A percentile compares a stretch with the other conserved stretches of the same genome.
These are phyloP conservation scores for Myotis yumanensis DNA, from an alignment of 2,113 vertebrate genomes.

Conservation along the genomic window DNA sequence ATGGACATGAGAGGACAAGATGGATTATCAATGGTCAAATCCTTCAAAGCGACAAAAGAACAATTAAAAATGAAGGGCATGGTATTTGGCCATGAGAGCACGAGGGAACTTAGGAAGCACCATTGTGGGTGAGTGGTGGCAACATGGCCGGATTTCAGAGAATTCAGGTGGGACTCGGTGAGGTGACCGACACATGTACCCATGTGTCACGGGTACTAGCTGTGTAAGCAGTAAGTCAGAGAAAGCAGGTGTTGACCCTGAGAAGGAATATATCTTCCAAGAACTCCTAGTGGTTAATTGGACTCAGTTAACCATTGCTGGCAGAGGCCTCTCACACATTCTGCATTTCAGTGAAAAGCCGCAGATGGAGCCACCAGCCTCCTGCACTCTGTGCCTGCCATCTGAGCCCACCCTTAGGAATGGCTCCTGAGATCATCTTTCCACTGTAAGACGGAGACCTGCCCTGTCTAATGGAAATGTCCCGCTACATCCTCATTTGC, in stretches of 20 bases:
- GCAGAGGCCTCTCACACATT: background rate
- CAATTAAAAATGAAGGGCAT: background rate
- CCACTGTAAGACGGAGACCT: background rate
- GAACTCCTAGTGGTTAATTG: background rate
- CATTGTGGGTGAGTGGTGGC: background rate
- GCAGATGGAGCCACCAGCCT: background rate
- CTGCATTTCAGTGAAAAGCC: background rate
- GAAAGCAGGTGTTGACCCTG: background rate
- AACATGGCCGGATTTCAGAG: background rate
- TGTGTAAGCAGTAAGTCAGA: background rate
- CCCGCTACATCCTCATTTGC: background rate
- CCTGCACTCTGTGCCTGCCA: background rate
- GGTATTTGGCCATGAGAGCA: background rate
- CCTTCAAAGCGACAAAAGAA: background rate
- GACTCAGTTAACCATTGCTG: background rate
- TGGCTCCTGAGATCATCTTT: background rate
- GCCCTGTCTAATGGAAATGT: background rate
- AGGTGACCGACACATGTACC: background rate
- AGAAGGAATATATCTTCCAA: background rate
- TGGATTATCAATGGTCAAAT: background rate
- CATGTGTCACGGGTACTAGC: background rate
- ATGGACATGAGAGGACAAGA: background rate
- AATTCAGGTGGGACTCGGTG: background rate
- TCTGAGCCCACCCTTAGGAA: background rate
- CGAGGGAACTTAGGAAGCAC: background rate